Evolutionary conservation across 1,140 invertebrate species (phyloP).

Genomic region (Hirudo medicinalis): DNA sequence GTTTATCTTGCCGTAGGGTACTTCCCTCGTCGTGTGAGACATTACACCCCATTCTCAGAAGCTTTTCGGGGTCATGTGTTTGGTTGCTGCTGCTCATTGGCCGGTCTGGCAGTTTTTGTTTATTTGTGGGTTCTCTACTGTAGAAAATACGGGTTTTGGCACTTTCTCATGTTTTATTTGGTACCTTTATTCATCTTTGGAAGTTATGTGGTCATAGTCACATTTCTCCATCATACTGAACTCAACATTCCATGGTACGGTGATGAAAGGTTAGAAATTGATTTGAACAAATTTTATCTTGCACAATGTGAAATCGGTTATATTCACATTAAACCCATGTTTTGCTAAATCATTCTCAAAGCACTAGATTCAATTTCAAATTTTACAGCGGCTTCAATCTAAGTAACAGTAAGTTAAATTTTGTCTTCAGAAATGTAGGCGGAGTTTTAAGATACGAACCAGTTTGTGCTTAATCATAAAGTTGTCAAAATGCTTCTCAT

Average conservation of each 20-base stretch:
- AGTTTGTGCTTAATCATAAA: no score
- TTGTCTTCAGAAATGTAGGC: no score
- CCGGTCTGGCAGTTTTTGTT: constrained; percentile 28
- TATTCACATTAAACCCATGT: no score
- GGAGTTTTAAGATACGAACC: no score
- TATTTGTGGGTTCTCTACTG: constrained; percentile 28
- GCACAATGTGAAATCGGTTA: background rate
- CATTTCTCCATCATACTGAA: constrained; percentile 42
- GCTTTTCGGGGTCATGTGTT: constrained; percentile 28
- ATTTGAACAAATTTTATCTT: background rate
- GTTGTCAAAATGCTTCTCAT: no score
- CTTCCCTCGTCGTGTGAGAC: constrained; percentile 28
- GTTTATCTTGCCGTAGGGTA: constrained; percentile 31
- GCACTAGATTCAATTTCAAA: background rate
- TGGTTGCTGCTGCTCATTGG: constrained; percentile 29
- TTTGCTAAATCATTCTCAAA: no score
- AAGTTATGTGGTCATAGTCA: constrained; percentile 36
- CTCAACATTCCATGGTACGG: constrained; percentile 41
- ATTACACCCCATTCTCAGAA: constrained; percentile 29
- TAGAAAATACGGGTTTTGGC: constrained; percentile 23
- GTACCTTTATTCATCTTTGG: constrained; percentile 38
- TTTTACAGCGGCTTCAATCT: background rate
- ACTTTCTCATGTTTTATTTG: constrained; percentile 36
- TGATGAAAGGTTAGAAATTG: constrained; percentile 25
- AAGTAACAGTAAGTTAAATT: no score